Percentiles rank a stretch among this genome's conserved stretches.
Conservation (phyloP, 2,113 vertebrate species). For the Zosterops borbonicus region DNA sequence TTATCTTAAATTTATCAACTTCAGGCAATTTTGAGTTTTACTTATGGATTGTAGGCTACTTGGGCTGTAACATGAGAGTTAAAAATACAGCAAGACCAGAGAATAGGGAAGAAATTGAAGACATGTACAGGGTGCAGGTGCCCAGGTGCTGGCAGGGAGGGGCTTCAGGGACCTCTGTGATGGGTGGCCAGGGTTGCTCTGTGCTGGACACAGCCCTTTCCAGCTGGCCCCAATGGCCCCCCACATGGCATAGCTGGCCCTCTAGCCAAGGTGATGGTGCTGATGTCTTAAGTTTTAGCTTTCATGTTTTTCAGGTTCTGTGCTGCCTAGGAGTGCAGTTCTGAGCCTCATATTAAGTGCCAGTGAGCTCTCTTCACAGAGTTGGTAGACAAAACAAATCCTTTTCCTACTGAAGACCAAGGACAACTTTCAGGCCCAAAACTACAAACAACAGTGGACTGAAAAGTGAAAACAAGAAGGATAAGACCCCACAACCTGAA, state of each 20-base stretch:
- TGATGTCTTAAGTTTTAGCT: no score
- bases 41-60: background rate
- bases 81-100: background rate
- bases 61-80: background rate
- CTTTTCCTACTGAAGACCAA: no score
- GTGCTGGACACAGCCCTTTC: background rate
- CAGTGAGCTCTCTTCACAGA: no score
- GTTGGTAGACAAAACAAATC: no score
- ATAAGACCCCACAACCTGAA: no score
- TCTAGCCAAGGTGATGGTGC: accelerated
- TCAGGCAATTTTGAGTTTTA: background rate
- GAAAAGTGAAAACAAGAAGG: no score
- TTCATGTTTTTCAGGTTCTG: no score
- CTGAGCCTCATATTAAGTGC: no score
- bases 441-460: no score
- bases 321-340: no score
- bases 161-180: background rate
- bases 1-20: background rate
- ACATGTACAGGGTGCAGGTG: accelerated
- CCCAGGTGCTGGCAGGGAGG: background rate
- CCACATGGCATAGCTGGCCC: accelerated
- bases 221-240: accelerated
- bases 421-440: no score
- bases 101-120: background rate
- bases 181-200: background rate